Conservation (phyloP, 2,113 vertebrate species). For the Pteronura brasiliensis region DNA sequence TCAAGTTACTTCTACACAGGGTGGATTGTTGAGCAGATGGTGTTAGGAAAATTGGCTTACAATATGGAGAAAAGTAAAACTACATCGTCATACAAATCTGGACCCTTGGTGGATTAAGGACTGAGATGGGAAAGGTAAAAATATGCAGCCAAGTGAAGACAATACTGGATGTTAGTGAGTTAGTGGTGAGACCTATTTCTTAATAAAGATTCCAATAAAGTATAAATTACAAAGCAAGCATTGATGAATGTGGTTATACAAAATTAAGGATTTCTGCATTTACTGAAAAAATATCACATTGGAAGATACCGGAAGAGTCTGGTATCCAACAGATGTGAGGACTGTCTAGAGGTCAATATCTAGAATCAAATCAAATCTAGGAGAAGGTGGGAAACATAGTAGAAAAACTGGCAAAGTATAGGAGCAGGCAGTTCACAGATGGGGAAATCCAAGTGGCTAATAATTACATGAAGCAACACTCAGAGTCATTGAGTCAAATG, state of each 20-base stretch:
- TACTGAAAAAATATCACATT: background rate
- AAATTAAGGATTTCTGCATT: background rate
- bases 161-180: background rate
- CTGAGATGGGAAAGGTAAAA: background rate
- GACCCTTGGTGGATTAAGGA: background rate
- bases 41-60: background rate
- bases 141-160: background rate
- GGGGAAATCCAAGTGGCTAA: background rate
- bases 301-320: background rate
- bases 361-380: background rate
- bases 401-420: background rate
- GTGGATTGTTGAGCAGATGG: background rate
- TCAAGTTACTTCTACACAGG: background rate
- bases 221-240: background rate
- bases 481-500: background rate
- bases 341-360: background rate
- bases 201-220: background rate
- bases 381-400: background rate
- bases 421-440: background rate
- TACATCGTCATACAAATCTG: background rate
- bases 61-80: background rate
- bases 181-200: background rate
- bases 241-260: background rate
- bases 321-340: background rate
- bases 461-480: background rate